Evolutionary conservation across 2,888 invertebrate species (phyloP).

Genomic region (Ethmia dodecea): DNA sequence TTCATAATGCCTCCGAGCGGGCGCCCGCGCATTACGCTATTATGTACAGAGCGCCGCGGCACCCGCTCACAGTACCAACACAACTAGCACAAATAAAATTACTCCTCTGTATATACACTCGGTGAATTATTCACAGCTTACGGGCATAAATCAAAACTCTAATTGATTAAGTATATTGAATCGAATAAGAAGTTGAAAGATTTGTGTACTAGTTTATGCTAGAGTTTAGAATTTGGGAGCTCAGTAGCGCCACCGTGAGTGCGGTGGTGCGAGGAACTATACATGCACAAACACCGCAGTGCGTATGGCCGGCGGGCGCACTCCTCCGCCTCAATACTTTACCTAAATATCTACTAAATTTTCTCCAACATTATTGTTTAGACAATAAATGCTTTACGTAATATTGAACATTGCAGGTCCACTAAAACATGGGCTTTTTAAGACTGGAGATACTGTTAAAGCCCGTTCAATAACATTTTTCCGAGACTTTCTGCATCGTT

Average conservation of each 20-base stretch:
- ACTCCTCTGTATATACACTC: conserved; percentile 59
- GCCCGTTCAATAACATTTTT: conserved; percentile 24
- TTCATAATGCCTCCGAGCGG: conserved; percentile 70
- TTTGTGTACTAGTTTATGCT: conserved; percentile 70
- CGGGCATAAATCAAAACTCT: conserved; percentile 56
- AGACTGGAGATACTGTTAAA: conserved; percentile 46
- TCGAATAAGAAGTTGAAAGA: conserved; percentile 60
- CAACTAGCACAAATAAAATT: conserved; percentile 68
- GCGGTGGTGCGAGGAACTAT: conserved; percentile 76
- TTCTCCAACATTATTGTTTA: conserved; percentile 66
- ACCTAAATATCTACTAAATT: conserved; percentile 67
- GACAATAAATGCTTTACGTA: conserved; percentile 47
- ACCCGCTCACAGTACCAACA: conserved; percentile 51
- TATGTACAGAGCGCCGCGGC: conserved; percentile 51
- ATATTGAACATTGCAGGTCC: conserved; percentile 44
- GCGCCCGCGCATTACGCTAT: conserved; percentile 28
- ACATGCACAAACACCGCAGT: conserved; percentile 73
- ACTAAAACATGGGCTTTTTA: conserved; percentile 37
- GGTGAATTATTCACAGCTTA: conserved; percentile 60
- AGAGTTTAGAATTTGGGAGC: conserved; percentile 75
- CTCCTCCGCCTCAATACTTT: conserved; percentile 65
- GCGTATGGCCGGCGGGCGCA: conserved; percentile 60
- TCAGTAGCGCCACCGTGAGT: conserved; percentile 65
- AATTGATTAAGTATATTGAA: conserved; percentile 58
- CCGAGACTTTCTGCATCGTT: conserved; percentile 31